Percentiles rank a stretch among this genome's conserved stretches.
These are phyloP conservation scores for Nephrotoma guestfalica DNA, from an alignment of 2,888 invertebrate species.

Conservation along the genomic window DNA sequence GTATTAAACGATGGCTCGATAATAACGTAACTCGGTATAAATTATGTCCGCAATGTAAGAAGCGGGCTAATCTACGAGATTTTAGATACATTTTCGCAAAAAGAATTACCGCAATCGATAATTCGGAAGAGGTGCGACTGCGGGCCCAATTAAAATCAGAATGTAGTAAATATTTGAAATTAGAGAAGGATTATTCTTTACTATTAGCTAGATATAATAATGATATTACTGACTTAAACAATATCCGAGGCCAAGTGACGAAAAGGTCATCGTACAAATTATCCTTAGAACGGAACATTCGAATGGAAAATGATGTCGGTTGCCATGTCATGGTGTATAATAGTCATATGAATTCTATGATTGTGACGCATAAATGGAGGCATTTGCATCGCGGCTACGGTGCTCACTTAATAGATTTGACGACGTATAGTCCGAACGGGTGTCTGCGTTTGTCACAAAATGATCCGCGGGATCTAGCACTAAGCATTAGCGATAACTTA, in stretches of 20 bases:
- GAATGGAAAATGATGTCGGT: conserved; percentile 51
- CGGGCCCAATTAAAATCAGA: conserved; percentile 43
- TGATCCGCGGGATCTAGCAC: conserved; percentile 63
- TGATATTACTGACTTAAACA: neutral
- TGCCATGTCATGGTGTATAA: conserved; percentile 69
- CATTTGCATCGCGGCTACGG: conserved; percentile 74
- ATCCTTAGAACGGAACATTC: conserved; percentile 47
- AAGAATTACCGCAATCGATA: conserved; percentile 61
- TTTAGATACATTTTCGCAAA: conserved; percentile 68
- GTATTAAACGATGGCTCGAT: conserved; percentile 36
- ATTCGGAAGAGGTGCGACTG: conserved; percentile 53
- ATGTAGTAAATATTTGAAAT: conserved; percentile 39
- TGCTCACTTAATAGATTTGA: conserved; percentile 53
- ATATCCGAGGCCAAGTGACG: conserved; percentile 18
- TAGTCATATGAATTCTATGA: conserved; percentile 44
- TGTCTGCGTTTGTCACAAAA: conserved; percentile 61
- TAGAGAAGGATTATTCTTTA: conserved; percentile 47
- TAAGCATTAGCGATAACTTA: conserved; percentile 52
- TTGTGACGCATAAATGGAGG: conserved; percentile 59
- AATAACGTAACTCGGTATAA: conserved; percentile 24
- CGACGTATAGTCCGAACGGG: conserved; percentile 47
- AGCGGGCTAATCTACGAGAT: conserved; percentile 49
- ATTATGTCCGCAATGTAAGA: conserved; percentile 81
- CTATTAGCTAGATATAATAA: neutral
- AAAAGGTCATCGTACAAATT: conserved; percentile 20